Base-by-base conservation (phyloP, 1,140 invertebrate genomes). In the Pseudomyrmex pallidus region DNA sequence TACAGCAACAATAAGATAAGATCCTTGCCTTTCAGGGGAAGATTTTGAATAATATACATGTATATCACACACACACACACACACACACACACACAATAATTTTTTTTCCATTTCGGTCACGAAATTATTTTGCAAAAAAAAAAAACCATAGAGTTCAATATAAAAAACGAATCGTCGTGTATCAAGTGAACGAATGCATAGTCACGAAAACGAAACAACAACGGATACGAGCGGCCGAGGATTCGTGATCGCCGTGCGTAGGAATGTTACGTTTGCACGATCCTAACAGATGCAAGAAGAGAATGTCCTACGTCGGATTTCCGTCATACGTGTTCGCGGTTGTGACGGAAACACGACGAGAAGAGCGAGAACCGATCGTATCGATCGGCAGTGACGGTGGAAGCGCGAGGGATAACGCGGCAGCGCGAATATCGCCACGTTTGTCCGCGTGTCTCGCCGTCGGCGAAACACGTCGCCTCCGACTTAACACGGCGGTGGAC, bases 391-490 rank as follows among this genome's bases (percentile, higher is more conserved):
- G n/a, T 62, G 48, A 44, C 35, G 44, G 20, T 44, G 74, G 74
- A 54, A 77, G 67, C 35, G 61, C 44, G 50, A 56, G 61, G 17
- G 54, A 56, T 44, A 13, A 35, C 22, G 22, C 22, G 61, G 48
- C 12, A 44, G 25, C 66, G 64, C 52, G 76, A 59, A 80, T 70
- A 80, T 80, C 54, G 44, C n/a, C 63, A 68, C 25, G 64, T 78
- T 35, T 52, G 64, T 22, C 54, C 7, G 52, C 54, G 64, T 70
- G 63, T 80, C 66, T 72, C 66, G 44, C 20, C 8, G 8, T 17
- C 12, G n/a, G 22, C 66, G 54, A 70, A 59, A 70, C 56, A 70
- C 44, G 22, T 35, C 67, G 12, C 54, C 44, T 25, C 35, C 20
- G 74, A 68, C 74, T 78, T 68, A 78, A 68, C 76, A 22, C 64